A percentile compares a stretch with the other conserved stretches of the same genome.
Conservation (phyloP, 53 echinoderm and acorn worm genomes). For the Mesocentrotus franciscanus region DNA sequence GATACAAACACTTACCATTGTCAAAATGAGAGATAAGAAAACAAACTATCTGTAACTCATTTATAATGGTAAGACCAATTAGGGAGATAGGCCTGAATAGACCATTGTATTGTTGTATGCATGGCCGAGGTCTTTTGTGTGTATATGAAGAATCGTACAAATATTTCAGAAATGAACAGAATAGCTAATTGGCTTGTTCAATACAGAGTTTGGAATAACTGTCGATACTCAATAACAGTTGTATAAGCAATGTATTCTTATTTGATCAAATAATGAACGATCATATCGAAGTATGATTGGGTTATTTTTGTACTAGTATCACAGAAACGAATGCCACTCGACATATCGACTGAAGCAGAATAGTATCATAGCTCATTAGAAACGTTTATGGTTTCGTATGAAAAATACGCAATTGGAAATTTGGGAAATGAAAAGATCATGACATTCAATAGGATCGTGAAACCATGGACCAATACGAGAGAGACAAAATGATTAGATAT, state of each 20-base stretch:
- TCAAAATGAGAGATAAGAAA: background rate
- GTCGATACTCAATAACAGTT: background rate
- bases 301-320: background rate
- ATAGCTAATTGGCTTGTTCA: conserved; percentile 27
- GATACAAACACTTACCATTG: background rate
- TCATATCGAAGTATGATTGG: background rate
- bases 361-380: background rate
- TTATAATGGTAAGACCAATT: conserved; percentile 18
- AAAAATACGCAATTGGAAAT: background rate
- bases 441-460: background rate
- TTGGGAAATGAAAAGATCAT: background rate
- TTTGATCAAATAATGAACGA: background rate
- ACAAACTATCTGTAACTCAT: background rate
- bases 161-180: background rate
- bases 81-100: background rate
- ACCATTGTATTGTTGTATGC: background rate
- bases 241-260: background rate
- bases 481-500: too few relatives aligned
- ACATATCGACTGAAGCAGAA: background rate
- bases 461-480: too few relatives aligned
- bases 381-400: background rate
- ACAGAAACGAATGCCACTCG: background rate
- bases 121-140: background rate
- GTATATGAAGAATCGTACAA: background rate
- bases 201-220: background rate